phyloP scores from a whole-genome alignment of 2,888 invertebrate species.

The Ernsta delagoae region DNA sequence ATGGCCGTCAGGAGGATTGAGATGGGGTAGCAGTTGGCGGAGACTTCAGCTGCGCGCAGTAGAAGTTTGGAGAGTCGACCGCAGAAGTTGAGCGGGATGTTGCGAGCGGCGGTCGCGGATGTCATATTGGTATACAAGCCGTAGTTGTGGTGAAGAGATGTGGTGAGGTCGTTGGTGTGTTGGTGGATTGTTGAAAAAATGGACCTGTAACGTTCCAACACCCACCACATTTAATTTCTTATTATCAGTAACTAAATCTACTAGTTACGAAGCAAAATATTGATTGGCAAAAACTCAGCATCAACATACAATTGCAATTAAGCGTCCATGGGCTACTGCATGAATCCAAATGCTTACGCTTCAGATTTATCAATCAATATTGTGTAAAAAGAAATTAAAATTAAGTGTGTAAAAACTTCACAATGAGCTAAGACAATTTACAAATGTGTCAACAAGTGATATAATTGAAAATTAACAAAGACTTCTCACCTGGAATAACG shows the following conservation, averaged over 20 bases:
- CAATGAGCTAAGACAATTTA: conserved; percentile 30
- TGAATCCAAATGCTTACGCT: conserved; percentile 8
- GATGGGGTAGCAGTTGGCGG: conserved; percentile 70
- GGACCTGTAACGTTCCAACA: conserved; percentile 86
- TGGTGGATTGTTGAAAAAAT: conserved; percentile 85
- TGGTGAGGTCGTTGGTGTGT: conserved; percentile 84
- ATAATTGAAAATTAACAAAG: conserved; percentile 4
- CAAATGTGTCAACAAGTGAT: conserved; percentile 34
- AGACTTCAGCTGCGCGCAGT: conserved; percentile 75
- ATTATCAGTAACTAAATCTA: conserved; percentile 52
- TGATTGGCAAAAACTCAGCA: conserved; percentile 37
- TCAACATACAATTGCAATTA: conserved; percentile 18
- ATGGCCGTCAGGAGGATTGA: conserved; percentile 73
- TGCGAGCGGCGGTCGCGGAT: conserved; percentile 76
- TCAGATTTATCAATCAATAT: conserved; percentile 12
- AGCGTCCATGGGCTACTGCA: conserved; percentile 17
- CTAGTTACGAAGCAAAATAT: conserved; percentile 35
- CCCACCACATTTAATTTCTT: conserved; percentile 82
- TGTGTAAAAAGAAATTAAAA: not conserved
- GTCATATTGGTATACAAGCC: conserved; percentile 78
- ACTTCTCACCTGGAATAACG: conserved; percentile 65
- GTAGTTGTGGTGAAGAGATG: conserved; percentile 83
- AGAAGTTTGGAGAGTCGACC: conserved; percentile 75
- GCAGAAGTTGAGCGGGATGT: conserved; percentile 72
- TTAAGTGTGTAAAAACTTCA: conserved; percentile 25